Conservation (phyloP, 37 sponge, comb jelly and placozoan genomes). For the Bolinopsis microptera region DNA sequence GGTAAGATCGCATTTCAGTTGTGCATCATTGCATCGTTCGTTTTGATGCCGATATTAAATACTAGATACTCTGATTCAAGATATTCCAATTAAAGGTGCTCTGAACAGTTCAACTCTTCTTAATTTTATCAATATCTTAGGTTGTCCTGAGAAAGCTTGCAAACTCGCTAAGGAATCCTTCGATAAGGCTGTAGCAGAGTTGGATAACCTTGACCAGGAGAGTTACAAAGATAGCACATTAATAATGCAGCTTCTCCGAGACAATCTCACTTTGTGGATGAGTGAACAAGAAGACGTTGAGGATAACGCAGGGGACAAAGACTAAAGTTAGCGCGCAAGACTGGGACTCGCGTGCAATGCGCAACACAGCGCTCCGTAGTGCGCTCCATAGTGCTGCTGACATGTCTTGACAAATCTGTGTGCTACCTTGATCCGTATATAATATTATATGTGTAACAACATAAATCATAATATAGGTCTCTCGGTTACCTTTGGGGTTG, state of each 20-base stretch:
- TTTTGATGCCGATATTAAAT: no score
- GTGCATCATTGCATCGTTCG: no score
- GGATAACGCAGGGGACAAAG: conserved; percentile 2
- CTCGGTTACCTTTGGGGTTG: neutral
- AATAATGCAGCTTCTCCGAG: conserved; percentile 65
- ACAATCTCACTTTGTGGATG: conserved; percentile 70
- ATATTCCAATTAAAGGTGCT: no score
- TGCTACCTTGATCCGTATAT: neutral
- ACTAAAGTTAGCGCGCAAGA: neutral
- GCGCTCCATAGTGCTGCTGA: neutral
- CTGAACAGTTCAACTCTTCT: no score
- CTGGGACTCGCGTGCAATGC: conserved; percentile 13
- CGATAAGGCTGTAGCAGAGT: conserved; percentile 62
- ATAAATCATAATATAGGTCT: neutral
- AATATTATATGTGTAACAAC: neutral
- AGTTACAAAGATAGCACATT: conserved; percentile 66
- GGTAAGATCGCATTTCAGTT: neutral
- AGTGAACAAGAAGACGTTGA: conserved; percentile 52
- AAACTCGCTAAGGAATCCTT: conserved; percentile 59
- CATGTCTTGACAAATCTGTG: neutral
- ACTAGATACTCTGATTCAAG: no score
- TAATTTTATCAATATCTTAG: no score
- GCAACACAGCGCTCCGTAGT: neutral
- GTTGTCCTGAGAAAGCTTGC: conserved; percentile 45
- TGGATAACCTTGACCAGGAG: conserved; percentile 59